Base-by-base conservation (phyloP, 2,888 invertebrate genomes). In the Chrysotoxum bicinctum region DNA sequence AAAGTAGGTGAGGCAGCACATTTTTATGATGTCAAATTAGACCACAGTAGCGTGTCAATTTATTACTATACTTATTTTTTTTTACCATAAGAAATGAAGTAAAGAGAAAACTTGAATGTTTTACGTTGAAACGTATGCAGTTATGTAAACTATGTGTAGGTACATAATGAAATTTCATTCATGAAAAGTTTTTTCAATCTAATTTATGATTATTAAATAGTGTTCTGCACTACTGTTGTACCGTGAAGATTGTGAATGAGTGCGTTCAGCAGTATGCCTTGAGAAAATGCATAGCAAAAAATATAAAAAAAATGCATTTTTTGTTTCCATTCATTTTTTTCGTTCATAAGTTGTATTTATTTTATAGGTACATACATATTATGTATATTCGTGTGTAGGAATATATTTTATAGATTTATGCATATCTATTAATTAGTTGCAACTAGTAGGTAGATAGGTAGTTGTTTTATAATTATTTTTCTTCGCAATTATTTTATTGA, bases 191-290 rank as follows among this genome's bases (percentile, higher is more conserved):
- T 73, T 19, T 30, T 9, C 30, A 32, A 48, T 60, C 19, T 56
- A 64, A 21, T 37, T 45, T 68, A 52, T 50, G 19, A 40, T 52
- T 21, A 16, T 32, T 48, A 58, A n/a, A n/a, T 64, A 26, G 23
- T 58, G 84, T 80, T 84, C 72, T 76, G 84, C 80, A 76, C 66
- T 52, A 60, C 52, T 72, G 75, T 45, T 58, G 60, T 26, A 84
- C 80, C 84, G 75, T 84, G 66, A 80, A 74, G n/a, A 74, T 64
- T 58, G 19, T 84, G 75, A 84, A 84, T 80, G 80, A 60, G 45
- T 76, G 84, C 75, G 54, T 84, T 80, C 80, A 84, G 84, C 80
- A 72, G 84, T 68, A 19, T 16, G 26, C 64, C 81, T 72, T 76
- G 70, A 58, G 73, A 73, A 62, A 56, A 76, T 45, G 35, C 14